Base-by-base conservation (phyloP, 2,797 vertebrate genomes). In the Syngnathus acus region DNA sequence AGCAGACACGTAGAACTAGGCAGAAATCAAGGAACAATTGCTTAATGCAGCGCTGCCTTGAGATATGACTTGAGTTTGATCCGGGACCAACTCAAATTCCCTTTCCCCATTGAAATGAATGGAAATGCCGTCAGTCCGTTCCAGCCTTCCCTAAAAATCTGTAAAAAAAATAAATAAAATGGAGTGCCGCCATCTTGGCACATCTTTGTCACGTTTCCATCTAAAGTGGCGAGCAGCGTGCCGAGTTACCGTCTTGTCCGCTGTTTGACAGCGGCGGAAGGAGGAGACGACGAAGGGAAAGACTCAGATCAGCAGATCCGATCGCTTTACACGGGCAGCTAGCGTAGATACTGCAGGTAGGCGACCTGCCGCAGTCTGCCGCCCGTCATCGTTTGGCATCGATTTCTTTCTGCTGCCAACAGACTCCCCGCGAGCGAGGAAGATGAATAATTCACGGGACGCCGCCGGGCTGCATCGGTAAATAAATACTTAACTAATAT, bases 401-500 rank as follows among this genome's bases (percentile, higher is more conserved):
- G 88, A 89, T 89, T 87, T 87, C 68, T 79, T 78, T 88, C 84
- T 81, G 83, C 86, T 87, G 88, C 88, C 86, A 77, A 88, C 80
- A 84, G 85, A 87, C 81, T 86, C 78, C 81, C 76, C 69, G 59
- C 14, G 64, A 76, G 78, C 82, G 73, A 68, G 76, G 68, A 69
- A 70, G 81, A 89, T 89, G 84, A 89, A 89, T 89, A 84, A 88
- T 89, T 89, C 82, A 89, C 81, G 54, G 78, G 77, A 71, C 81
- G 70, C 64, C 72, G 74, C 77, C 72, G 80, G 82, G 13, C 80
- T 79, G 77, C 67, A 66, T 81, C 81, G 86, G 88, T 88, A 88
- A 89, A 89, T 88, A 88, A 88, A 89, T 87, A 87, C 88, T 88
- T 86, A 83, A 86, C 82, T 87, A 87, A 89, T 84, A 89, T 88